A percentile compares a stretch with the other conserved stretches of the same genome.
Evolutionary conservation across 2,797 vertebrate genomes (phyloP).

Genomic region (Halcyon leucocephala): DNA sequence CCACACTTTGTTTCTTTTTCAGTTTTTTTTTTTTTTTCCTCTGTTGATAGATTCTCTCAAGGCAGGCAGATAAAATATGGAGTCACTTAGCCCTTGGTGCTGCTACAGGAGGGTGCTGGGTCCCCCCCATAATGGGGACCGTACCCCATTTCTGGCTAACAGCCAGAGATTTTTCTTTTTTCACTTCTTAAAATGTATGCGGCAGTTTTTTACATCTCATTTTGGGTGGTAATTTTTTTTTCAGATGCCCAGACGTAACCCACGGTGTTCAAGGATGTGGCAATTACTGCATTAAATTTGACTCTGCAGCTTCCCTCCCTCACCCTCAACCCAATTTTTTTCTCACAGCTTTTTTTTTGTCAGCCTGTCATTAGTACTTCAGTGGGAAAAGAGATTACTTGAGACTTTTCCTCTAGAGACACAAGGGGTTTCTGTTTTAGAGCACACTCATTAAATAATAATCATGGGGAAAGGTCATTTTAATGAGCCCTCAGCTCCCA

Average conservation of each 20-base stretch:
- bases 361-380: conserved; percentile 56
- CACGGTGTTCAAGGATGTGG: neutral
- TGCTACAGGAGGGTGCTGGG: neutral
- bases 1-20: neutral
- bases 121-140: neutral
- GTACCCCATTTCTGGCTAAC: neutral
- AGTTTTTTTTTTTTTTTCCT: neutral
- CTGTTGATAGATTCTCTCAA: neutral
- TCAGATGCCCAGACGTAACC: neutral
- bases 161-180: neutral
- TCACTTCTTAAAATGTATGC: neutral
- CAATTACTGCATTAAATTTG: conserved; percentile 50
- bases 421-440: conserved; percentile 56
- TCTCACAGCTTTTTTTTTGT: conserved; percentile 16
- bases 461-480: conserved; percentile 68
- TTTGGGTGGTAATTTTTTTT: neutral
- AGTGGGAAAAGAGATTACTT: conserved; percentile 47
- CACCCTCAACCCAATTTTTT: conserved; percentile 7
- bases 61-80: neutral
- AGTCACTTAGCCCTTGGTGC: neutral
- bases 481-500: conserved; percentile 57
- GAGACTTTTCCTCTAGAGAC: conserved; percentile 35
- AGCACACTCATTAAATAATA: conserved; percentile 67
- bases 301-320: conserved; percentile 2
- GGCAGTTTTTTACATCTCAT: neutral